Percentiles rank a stretch among this genome's conserved stretches.
Conservation (phyloP, 2,113 vertebrate genomes). For the Anhinga anhinga region DNA sequence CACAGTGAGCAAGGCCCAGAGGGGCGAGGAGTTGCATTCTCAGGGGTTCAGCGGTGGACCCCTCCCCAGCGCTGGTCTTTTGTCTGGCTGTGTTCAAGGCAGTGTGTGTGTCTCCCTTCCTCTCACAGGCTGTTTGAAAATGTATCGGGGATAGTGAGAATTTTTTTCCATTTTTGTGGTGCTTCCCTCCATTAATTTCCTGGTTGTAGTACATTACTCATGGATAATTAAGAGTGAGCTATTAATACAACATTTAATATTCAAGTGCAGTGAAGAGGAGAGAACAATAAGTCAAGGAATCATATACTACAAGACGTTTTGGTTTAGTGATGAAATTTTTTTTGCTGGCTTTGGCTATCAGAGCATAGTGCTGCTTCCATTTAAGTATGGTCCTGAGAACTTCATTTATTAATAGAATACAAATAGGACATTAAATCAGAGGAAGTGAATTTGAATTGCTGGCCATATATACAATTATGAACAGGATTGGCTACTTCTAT, state of each 20-base stretch:
- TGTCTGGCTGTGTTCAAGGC: background rate
- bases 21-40: accelerated
- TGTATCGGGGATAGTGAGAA: slow-evolving; percentile 14
- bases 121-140: slow-evolving; percentile 40
- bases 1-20: accelerated
- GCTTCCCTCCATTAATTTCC: slow-evolving; percentile 81
- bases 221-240: slow-evolving; percentile 83
- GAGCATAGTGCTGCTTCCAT: slow-evolving; percentile 32
- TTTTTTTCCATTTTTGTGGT: slow-evolving; percentile 62
- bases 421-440: slow-evolving; percentile 55
- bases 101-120: background rate
- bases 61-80: background rate
- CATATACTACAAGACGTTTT: slow-evolving; percentile 49
- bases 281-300: slow-evolving; percentile 73
- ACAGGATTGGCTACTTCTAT: background rate
- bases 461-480: background rate
- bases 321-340: slow-evolving; percentile 29
- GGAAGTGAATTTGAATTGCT: slow-evolving; percentile 47
- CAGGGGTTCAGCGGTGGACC: accelerated
- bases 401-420: slow-evolving; percentile 51
- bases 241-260: slow-evolving; percentile 83
- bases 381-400: slow-evolving; percentile 35
- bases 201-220: slow-evolving; percentile 80
- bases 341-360: slow-evolving; percentile 37
- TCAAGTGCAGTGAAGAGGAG: slow-evolving; percentile 77